Percentiles rank a stretch among this genome's conserved stretches.
Conservation (phyloP, 2,888 invertebrate genomes). For the Caenorhabditis doughertyi region DNA sequence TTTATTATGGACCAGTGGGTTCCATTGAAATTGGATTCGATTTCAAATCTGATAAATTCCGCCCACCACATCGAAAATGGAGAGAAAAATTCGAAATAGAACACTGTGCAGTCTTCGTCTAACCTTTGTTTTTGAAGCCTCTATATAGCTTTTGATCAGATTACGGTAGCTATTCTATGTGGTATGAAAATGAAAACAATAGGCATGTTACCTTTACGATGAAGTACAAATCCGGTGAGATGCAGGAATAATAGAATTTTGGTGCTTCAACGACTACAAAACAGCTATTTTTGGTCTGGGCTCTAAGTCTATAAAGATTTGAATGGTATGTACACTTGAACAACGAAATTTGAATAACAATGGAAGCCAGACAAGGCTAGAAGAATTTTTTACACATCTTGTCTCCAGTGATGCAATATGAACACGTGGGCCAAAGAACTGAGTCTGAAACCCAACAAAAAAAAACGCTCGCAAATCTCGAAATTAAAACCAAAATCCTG, state of each 20-base stretch:
- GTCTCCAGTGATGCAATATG: slow-evolving; percentile 8
- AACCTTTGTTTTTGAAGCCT: background rate
- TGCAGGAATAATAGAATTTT: slow-evolving; percentile 18
- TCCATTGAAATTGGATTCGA: slow-evolving; percentile 6
- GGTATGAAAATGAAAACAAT: background rate
- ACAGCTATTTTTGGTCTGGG: slow-evolving; percentile 10
- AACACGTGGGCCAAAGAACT: slow-evolving; percentile 21
- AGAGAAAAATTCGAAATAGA: background rate
- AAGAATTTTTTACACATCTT: slow-evolving; percentile 2
- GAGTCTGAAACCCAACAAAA: slow-evolving; percentile 18
- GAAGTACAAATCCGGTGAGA: background rate
- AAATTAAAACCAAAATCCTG: background rate
- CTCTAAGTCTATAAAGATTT: slow-evolving; percentile 7
- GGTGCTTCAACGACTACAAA: slow-evolving; percentile 7
- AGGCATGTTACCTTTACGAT: background rate
- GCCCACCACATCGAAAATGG: slow-evolving; percentile 12
- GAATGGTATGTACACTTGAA: background rate
- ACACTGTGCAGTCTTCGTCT: background rate
- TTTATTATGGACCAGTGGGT: slow-evolving; percentile 16
- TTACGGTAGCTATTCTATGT: background rate
- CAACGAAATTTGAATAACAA: slow-evolving; percentile 30
- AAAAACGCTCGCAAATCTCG: background rate
- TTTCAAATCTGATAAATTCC: slow-evolving; percentile 13
- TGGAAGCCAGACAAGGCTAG: slow-evolving; percentile 13
- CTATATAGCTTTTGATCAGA: background rate